These are phyloP conservation scores for Drosophila testacea DNA, from an alignment of 2,888 invertebrate genomes.

Conservation along the genomic window DNA sequence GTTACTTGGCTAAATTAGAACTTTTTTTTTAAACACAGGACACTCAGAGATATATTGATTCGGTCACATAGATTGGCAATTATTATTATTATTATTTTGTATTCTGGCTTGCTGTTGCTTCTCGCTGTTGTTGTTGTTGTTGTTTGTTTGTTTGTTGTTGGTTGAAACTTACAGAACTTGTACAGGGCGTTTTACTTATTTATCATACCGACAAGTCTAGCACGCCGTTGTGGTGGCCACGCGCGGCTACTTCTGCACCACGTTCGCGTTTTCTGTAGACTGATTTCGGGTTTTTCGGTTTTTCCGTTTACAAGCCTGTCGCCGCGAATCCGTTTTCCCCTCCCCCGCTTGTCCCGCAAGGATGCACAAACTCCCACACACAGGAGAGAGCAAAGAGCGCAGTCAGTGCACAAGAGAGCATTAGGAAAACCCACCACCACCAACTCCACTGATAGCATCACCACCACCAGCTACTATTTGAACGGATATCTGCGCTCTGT, in stretches of 20 bases:
- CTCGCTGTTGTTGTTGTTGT: constrained; percentile 28
- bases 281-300: constrained; percentile 78
- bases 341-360: constrained; percentile 49
- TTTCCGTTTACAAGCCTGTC: constrained; percentile 72
- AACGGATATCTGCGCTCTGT: constrained; percentile 64
- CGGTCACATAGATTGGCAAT: constrained; percentile 60
- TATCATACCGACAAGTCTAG: constrained; percentile 86
- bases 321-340: constrained; percentile 21
- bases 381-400: constrained; percentile 35
- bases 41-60: constrained; percentile 31
- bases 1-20: constrained; percentile 57
- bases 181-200: constrained; percentile 86
- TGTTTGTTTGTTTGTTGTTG: constrained; percentile 36
- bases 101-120: constrained; percentile 52
- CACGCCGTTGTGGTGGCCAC: constrained; percentile 85
- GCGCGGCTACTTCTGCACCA: constrained; percentile 85
- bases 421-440: constrained; percentile 42
- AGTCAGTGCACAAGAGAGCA: constrained; percentile 50
- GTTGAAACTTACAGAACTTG: constrained; percentile 85
- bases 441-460: constrained; percentile 36
- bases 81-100: constrained; percentile 41
- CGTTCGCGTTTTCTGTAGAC: constrained; percentile 86
- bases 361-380: constrained; percentile 65
- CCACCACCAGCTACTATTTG: constrained; percentile 30
- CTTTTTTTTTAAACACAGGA: constrained; percentile 40